phyloP scores from a whole-genome alignment of 2,888 invertebrate species.

The Drosophila kuntzei region DNA sequence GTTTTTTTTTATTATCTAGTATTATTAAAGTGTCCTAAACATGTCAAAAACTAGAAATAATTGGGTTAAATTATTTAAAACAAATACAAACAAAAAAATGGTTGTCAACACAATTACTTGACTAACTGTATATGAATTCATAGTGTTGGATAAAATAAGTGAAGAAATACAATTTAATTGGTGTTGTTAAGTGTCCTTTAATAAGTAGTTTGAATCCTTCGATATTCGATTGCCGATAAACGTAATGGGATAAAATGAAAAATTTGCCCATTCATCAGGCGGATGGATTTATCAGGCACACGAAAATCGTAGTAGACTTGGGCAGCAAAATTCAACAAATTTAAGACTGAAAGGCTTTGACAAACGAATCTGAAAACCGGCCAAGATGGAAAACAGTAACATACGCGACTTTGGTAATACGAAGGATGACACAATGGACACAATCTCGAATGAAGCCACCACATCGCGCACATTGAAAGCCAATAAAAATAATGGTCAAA shows the following conservation, averaged over 20 bases:
- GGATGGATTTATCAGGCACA: conserved; percentile 12
- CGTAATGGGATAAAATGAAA: background rate
- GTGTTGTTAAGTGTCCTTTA: conserved; percentile 2
- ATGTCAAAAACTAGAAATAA: too few relatives aligned
- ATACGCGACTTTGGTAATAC: conserved; percentile 31
- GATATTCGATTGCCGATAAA: conserved; percentile 14
- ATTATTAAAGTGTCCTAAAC: too few relatives aligned
- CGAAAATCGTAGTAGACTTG: conserved; percentile 49
- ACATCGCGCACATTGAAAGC: conserved; percentile 15
- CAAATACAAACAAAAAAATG: too few relatives aligned
- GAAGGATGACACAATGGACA: conserved; percentile 39
- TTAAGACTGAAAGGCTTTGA: conserved; percentile 39
- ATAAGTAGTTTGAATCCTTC: background rate
- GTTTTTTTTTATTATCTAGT: too few relatives aligned
- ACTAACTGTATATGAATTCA: too few relatives aligned
- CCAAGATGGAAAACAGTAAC: conserved; percentile 53
- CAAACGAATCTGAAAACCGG: conserved; percentile 39
- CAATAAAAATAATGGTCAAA: conserved; percentile 21
- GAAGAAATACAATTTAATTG: background rate
- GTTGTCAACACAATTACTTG: too few relatives aligned
- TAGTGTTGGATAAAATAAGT: background rate
- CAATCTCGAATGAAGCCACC: conserved; percentile 33
- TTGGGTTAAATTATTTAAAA: too few relatives aligned
- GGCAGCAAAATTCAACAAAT: conserved; percentile 63
- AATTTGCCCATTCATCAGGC: conserved; percentile 10